Percentiles rank a stretch among this genome's conserved stretches.
Conservation (phyloP, 2,797 vertebrate genomes). For the Pseudotriccus pelzelni region DNA sequence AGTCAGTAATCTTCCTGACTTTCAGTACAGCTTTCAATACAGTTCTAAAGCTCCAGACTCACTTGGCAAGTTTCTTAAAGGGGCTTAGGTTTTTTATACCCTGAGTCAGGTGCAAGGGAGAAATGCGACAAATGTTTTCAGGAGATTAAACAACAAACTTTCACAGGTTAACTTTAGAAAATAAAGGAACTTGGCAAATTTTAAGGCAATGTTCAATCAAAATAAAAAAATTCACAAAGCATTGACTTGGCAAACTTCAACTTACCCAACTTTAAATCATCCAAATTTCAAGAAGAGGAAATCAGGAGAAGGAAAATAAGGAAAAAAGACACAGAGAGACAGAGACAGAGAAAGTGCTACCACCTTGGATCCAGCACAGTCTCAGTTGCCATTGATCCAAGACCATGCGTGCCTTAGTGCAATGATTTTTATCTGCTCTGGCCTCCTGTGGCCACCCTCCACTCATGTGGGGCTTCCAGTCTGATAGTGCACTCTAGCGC, state of each 20-base stretch:
- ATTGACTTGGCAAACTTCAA: not conserved
- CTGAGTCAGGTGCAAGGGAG: not conserved
- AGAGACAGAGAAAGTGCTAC: not conserved
- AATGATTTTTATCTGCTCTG: not conserved
- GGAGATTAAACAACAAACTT: not conserved
- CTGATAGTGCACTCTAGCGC: not conserved
- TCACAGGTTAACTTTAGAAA: not conserved
- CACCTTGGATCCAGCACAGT: not conserved
- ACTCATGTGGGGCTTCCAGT: not conserved
- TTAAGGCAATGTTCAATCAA: not conserved
- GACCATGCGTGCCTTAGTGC: not conserved
- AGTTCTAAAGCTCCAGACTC: not conserved
- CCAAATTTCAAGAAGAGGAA: not conserved
- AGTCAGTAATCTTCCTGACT: not conserved
- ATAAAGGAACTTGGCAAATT: not conserved
- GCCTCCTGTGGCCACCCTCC: not conserved
- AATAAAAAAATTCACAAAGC: not conserved
- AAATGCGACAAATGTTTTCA: not conserved
- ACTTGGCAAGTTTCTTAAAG: not conserved
- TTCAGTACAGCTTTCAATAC: not conserved
- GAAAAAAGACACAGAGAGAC: not conserved
- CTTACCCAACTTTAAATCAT: not conserved
- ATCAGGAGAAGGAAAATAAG: not conserved
- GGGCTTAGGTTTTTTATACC: not conserved
- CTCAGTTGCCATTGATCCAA: not conserved